Percentiles rank a stretch among this genome's conserved stretches.
phyloP scores from a whole-genome alignment of 1,140 invertebrate genomes.

The Meloidogyne chitwoodi region DNA sequence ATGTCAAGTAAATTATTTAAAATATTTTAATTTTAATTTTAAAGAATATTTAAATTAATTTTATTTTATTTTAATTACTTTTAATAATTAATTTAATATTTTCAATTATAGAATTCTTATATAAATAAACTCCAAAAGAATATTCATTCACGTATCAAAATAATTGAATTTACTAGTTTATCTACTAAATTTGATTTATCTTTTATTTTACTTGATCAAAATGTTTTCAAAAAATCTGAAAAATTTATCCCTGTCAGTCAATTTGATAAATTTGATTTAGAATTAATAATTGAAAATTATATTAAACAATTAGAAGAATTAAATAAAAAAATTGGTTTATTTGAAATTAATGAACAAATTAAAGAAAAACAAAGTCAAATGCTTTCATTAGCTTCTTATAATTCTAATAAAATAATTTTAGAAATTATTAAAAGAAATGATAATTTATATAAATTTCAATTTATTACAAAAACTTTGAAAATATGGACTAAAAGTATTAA shows the following conservation, averaged over 20 bases:
- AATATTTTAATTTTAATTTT: neutral
- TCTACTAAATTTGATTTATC: neutral
- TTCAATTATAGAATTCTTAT: neutral
- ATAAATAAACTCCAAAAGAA: neutral
- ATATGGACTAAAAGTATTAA: conserved; percentile 1
- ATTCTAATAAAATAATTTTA: neutral
- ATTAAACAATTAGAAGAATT: neutral
- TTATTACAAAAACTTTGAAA: neutral
- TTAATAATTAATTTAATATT: neutral
- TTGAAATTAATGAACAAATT: neutral
- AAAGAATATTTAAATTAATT: neutral
- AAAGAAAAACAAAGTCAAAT: neutral
- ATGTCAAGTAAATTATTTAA: neutral
- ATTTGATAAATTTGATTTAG: neutral
- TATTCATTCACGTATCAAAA: neutral
- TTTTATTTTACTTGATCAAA: neutral
- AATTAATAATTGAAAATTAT: neutral
- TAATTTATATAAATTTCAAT: neutral
- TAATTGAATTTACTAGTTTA: neutral
- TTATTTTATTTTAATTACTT: neutral
- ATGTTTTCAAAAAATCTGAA: neutral
- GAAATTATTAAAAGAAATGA: neutral
- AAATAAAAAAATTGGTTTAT: neutral
- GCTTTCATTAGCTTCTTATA: neutral
- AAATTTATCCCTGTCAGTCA: neutral